Percentiles rank a stretch among this genome's conserved stretches.
Evolutionary conservation across 1,140 invertebrate genomes (phyloP).

Genomic region (Pachypsylla venusta): DNA sequence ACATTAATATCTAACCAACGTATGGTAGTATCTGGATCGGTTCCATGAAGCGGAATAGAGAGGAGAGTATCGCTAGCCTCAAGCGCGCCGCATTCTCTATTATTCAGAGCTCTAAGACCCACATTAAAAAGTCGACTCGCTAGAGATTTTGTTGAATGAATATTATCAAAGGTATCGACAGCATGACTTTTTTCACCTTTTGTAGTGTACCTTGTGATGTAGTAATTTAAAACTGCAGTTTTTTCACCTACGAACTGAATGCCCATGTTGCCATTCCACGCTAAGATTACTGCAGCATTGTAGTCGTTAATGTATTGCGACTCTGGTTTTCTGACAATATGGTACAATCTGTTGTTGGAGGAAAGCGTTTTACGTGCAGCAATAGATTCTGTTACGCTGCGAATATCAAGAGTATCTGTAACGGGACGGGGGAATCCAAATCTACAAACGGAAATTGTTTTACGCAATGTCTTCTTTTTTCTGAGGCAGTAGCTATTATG

Average conservation of each 20-base stretch:
- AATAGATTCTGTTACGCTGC: constrained; percentile 22
- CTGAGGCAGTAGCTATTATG: constrained; percentile 23
- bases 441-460: constrained; percentile 19
- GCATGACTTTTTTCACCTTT: constrained; percentile 22
- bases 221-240: constrained; percentile 19
- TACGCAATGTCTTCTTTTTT: constrained; percentile 23
- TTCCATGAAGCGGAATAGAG: constrained; percentile 19
- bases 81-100: constrained; percentile 21
- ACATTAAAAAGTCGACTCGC: constrained; percentile 20
- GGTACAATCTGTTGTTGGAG: constrained; percentile 24
- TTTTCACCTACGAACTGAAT: constrained; percentile 23
- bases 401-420: constrained; percentile 21
- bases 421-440: constrained; percentile 25
- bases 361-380: constrained; percentile 22
- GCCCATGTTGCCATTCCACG: constrained; percentile 24
- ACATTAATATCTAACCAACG: constrained; percentile 23
- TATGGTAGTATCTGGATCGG: constrained; percentile 23
- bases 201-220: constrained; percentile 22
- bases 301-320: constrained; percentile 22
- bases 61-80: constrained; percentile 22
- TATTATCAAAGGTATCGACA: constrained; percentile 18
- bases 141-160: constrained; percentile 20
- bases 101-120: constrained; percentile 18
- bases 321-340: constrained; percentile 24
- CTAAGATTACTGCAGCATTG: constrained; percentile 20